Percentiles rank a stretch among this genome's conserved stretches.
Conservation (phyloP, 2,888 invertebrate genomes). For the Scrobipalpa costella region DNA sequence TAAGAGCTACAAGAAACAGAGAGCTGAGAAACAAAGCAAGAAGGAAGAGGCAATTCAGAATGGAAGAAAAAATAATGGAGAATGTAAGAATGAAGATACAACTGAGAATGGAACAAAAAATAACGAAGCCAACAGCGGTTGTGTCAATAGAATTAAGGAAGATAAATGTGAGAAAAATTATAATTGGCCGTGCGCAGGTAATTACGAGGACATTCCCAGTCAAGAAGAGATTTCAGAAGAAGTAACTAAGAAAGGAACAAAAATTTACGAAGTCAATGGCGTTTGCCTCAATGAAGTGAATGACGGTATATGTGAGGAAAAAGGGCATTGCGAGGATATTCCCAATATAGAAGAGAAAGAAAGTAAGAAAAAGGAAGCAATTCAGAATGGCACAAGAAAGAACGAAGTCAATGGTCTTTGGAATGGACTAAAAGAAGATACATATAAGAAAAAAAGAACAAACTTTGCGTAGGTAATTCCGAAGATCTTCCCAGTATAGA, state of each 20-base stretch:
- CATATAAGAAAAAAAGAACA: no score
- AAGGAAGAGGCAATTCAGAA: conserved; percentile 48
- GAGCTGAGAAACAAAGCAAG: conserved; percentile 49
- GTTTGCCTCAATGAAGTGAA: conserved; percentile 25
- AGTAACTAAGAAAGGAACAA: conserved; percentile 57
- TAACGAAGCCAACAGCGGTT: conserved; percentile 54
- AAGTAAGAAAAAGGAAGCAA: no score
- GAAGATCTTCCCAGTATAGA: no score
- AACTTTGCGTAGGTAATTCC: no score
- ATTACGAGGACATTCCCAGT: conserved; percentile 45
- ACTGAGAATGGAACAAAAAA: conserved; percentile 24
- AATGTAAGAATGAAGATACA: conserved; percentile 42
- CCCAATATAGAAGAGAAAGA: no score
- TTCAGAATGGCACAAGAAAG: no score
- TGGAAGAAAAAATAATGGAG: conserved; percentile 43
- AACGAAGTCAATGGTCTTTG: no score
- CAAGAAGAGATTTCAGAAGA: conserved; percentile 59
- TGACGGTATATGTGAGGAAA: no score
- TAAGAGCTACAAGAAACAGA: conserved; percentile 77
- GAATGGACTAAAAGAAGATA: no score
- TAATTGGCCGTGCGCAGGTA: conserved; percentile 48
- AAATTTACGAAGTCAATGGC: conserved; percentile 59
- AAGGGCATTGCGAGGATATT: no score
- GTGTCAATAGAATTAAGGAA: no score
- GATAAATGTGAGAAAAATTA: conserved; percentile 29